Evolutionary conservation across 1,140 invertebrate genomes (phyloP).

Genomic region (Drosophila ficusphila): DNA sequence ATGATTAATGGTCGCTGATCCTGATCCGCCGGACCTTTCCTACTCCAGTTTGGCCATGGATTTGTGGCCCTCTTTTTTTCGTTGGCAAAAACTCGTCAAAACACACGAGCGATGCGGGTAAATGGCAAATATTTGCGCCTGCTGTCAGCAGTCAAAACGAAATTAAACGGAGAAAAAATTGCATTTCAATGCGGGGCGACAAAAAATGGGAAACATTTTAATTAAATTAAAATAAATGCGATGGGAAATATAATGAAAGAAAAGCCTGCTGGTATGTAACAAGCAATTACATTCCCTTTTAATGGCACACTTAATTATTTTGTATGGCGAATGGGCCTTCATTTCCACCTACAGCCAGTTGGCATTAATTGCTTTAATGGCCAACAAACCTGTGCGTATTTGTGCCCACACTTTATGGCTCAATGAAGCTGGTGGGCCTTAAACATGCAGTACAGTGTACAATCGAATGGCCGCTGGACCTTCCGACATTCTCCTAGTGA

Average conservation of each 20-base stretch:
- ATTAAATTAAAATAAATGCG: slow-evolving; percentile 67
- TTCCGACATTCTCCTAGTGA: not conserved
- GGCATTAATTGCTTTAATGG: slow-evolving; percentile 20
- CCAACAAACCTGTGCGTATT: not conserved
- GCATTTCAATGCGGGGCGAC: slow-evolving; percentile 24
- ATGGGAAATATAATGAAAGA: slow-evolving; percentile 9
- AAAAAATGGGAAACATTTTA: slow-evolving; percentile 53
- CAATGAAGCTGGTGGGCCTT: not conserved
- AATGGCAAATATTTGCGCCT: slow-evolving; percentile 47
- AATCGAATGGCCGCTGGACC: slow-evolving; percentile 27
- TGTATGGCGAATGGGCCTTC: slow-evolving; percentile 22
- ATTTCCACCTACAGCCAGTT: not conserved
- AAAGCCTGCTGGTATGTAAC: slow-evolving; percentile 19
- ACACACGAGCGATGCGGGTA: slow-evolving; percentile 5
- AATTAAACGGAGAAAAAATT: slow-evolving; percentile 39
- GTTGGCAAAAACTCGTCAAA: slow-evolving; percentile 1
- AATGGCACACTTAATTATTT: slow-evolving; percentile 70
- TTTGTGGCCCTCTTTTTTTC: slow-evolving; percentile 12
- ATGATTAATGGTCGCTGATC: slow-evolving; percentile 65
- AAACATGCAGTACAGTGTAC: slow-evolving; percentile 37
- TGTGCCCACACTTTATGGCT: not conserved
- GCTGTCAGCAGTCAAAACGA: slow-evolving; percentile 40
- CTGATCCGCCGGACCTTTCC: slow-evolving; percentile 13
- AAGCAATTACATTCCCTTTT: slow-evolving; percentile 65
- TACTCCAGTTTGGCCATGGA: not conserved